Evolutionary conservation across 1,140 invertebrate genomes (phyloP).

Genomic region (Neelides sp.): DNA sequence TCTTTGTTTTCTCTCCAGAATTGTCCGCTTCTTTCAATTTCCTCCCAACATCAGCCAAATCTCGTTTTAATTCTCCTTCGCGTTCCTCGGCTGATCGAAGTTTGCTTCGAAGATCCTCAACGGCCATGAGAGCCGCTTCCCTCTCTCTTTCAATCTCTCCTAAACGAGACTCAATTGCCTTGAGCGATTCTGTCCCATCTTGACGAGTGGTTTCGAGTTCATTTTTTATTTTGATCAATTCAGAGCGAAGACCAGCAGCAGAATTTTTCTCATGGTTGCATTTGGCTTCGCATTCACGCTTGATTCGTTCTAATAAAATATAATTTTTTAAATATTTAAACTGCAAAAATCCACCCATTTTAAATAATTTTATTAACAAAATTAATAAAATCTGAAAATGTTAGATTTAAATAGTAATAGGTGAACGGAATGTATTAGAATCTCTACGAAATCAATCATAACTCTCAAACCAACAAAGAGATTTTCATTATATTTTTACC

Average conservation of each 20-base stretch:
- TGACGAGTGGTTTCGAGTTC: constrained; percentile 29
- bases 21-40: constrained; percentile 62
- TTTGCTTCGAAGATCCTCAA: constrained; percentile 62
- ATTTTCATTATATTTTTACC: no score
- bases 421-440: no score
- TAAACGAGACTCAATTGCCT: constrained; percentile 23
- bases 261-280: constrained; percentile 28
- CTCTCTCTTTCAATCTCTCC: constrained; percentile 43
- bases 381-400: no score
- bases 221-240: constrained; percentile 28
- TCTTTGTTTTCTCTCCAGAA: constrained; percentile 23
- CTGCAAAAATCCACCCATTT: no score
- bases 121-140: constrained; percentile 50
- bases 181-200: constrained; percentile 22
- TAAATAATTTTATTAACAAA: no score
- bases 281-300: constrained; percentile 30
- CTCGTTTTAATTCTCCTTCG: constrained; percentile 53
- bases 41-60: constrained; percentile 58
- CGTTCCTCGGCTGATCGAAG: constrained; percentile 62
- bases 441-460: no score
- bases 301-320: constrained; percentile 21
- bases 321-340: constrained; percentile 9
- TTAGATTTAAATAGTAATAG: no score
- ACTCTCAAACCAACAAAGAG: no score
- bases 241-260: constrained; percentile 21